Evolutionary conservation across 2,797 vertebrate genomes (phyloP).

Genomic region (Paguma larvata): DNA sequence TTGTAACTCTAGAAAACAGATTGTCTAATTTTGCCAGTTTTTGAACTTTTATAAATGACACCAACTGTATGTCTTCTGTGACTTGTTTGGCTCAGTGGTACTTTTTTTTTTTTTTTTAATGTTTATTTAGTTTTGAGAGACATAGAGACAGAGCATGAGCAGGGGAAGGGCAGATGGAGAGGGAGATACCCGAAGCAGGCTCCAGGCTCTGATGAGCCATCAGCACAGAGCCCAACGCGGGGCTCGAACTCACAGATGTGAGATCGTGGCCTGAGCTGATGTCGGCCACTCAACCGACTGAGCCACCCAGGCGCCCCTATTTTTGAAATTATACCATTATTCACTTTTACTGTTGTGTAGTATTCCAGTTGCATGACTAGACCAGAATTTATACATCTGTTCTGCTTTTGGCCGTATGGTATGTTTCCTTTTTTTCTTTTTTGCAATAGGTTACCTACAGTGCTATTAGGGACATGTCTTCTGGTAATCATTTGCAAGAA

Average conservation of each 20-base stretch:
- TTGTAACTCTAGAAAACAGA: background rate
- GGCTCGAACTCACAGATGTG: too few relatives aligned
- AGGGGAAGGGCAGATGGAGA: too few relatives aligned
- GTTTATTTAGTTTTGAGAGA: too few relatives aligned
- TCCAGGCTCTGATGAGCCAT: too few relatives aligned
- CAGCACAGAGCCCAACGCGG: too few relatives aligned
- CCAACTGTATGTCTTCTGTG: background rate
- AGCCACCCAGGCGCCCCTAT: background rate
- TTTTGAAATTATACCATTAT: background rate
- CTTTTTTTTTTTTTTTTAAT: too few relatives aligned
- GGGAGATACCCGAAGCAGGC: too few relatives aligned
- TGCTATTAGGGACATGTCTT: background rate
- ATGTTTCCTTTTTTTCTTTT: background rate
- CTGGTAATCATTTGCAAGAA: constrained; percentile 17
- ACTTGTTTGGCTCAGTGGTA: background rate
- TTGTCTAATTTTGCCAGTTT: background rate
- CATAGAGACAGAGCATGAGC: too few relatives aligned
- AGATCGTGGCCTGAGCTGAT: too few relatives aligned
- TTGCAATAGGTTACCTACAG: background rate
- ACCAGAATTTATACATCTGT: background rate
- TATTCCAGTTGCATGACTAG: background rate
- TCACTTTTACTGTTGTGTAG: constrained; percentile 11
- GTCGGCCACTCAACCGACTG: too few relatives aligned
- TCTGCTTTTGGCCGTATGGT: background rate
- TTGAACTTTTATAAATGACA: background rate